These are phyloP conservation scores for Acropternis orthonyx DNA, from an alignment of 2,797 vertebrate genomes.

Conservation along the genomic window DNA sequence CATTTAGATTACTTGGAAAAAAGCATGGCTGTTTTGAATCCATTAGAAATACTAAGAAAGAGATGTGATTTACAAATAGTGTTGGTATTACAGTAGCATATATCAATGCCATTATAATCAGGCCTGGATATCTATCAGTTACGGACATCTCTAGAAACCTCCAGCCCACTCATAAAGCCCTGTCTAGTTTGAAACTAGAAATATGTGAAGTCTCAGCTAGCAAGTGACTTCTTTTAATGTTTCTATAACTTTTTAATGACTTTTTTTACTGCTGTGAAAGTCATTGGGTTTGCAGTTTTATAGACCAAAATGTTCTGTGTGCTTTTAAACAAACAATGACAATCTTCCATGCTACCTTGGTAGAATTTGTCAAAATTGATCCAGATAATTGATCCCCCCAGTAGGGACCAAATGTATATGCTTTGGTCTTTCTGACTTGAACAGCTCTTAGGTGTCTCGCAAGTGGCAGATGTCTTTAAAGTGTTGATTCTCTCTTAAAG, in stretches of 20 bases:
- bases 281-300: neutral
- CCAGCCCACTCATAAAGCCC: neutral
- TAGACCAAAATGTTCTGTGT: neutral
- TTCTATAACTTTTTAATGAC: neutral
- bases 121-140: neutral
- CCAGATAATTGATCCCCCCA: neutral
- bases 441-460: neutral
- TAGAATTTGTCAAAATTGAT: neutral
- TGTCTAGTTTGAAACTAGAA: neutral
- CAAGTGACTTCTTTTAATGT: neutral
- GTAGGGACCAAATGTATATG: neutral
- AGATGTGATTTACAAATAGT: neutral
- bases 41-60: neutral
- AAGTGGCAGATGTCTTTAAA: neutral
- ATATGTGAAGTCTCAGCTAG: neutral
- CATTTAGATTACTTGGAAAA: neutral
- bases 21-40: neutral
- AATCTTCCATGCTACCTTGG: neutral
- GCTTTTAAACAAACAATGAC: neutral
- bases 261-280: neutral
- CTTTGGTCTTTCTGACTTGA: neutral
- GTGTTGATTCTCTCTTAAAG: neutral
- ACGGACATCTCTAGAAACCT: neutral
- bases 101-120: neutral
- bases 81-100: neutral